Conservation (phyloP, 2,113 vertebrate species). For the Chrysemys picta region DNA sequence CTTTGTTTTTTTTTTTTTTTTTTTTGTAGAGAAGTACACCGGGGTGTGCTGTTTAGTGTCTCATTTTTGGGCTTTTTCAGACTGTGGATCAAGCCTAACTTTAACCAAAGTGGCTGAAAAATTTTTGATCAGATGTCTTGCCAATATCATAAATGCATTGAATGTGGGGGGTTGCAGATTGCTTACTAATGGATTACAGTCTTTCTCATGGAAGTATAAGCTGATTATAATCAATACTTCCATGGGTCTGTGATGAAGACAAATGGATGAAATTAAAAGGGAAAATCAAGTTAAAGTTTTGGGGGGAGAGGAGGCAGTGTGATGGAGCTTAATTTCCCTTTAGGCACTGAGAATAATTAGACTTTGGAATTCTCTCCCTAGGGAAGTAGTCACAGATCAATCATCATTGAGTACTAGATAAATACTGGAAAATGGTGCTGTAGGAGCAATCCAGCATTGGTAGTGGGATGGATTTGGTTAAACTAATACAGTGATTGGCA, state of each 20-base stretch:
- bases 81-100: slow-evolving; percentile 39
- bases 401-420: slow-evolving; percentile 18
- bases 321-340: neutral
- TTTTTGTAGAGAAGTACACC: neutral
- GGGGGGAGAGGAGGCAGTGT: neutral
- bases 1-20: neutral
- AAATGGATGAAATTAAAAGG: slow-evolving; percentile 47
- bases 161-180: slow-evolving; percentile 32
- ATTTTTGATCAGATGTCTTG: slow-evolving; percentile 6
- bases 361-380: slow-evolving; percentile 25
- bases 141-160: slow-evolving; percentile 32
- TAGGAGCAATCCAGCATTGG: neutral
- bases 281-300: slow-evolving; percentile 8
- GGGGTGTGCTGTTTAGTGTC: neutral
- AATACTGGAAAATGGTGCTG: neutral
- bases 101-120: slow-evolving; percentile 24
- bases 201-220: slow-evolving; percentile 24
- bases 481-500: neutral
- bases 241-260: neutral
- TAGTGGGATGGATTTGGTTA: neutral
- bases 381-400: slow-evolving; percentile 30
- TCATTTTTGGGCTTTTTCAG: slow-evolving; percentile 13
- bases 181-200: slow-evolving; percentile 43
- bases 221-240: neutral
- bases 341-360: neutral